Conservation (phyloP, 2,888 invertebrate species). For the Caenorhabditis sp. region DNA sequence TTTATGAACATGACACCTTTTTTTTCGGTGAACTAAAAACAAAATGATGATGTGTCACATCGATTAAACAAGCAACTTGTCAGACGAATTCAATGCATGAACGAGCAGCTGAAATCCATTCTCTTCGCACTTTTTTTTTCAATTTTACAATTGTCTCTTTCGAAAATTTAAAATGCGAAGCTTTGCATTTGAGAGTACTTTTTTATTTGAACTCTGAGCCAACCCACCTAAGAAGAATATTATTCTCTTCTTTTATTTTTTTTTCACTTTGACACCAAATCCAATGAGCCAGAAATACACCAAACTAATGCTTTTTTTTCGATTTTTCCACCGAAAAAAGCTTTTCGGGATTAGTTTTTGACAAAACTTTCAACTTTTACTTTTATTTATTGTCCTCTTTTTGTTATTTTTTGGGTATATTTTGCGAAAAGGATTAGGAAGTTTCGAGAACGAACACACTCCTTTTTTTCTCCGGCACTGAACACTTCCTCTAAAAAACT, state of each 20-base stretch:
- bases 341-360: neutral
- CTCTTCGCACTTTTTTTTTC: neutral
- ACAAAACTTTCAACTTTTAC: neutral
- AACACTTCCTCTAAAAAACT: too few species aligned
- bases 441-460: too few species aligned
- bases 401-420: neutral
- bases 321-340: neutral
- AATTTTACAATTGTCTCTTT: neutral
- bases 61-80: too few species aligned
- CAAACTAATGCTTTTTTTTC: neutral
- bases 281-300: neutral
- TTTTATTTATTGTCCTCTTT: neutral
- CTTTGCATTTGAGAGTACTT: too few species aligned
- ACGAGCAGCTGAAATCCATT: neutral
- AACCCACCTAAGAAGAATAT: neutral
- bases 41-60: too few species aligned
- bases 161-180: too few species aligned
- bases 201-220: too few species aligned
- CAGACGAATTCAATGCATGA: neutral
- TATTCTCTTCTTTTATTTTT: neutral
- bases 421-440: too few species aligned
- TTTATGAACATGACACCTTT: neutral
- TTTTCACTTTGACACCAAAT: neutral
- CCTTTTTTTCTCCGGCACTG: too few species aligned
- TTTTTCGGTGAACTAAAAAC: too few species aligned